Base-by-base conservation (phyloP, 2,888 invertebrate genomes). In the Drosophila putrida region DNA sequence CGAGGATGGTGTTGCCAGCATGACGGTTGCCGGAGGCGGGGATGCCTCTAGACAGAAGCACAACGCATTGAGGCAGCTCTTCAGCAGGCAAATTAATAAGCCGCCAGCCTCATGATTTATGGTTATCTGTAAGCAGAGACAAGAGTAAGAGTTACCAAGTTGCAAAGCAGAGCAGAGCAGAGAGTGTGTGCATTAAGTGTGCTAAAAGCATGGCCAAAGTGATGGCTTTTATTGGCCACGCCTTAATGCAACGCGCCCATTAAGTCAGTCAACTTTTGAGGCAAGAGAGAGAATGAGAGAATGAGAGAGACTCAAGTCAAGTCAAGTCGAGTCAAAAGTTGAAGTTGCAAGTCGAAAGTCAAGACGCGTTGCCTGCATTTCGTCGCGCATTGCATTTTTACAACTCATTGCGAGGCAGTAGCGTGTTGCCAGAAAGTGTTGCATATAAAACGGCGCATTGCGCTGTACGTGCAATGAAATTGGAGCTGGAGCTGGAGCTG, bases 61-160 rank as follows among this genome's bases (percentile, higher is more conserved):
- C 69, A 93, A 71, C 61, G 92, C 88, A 75, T 90, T 89, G 61
- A 93, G 86, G 78, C 91, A 90, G 71, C 90, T 91, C 82, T 90
- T 90, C 62, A 93, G 88, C 66, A 93, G 84, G 55, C 90, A 90
- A 84, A 92, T 91, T 81, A 98, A 96, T 92, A 95, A 95, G 89
- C 96, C 95, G 78, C 96, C 96, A 36, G 95, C 95, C 82, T 95
- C 95, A 36, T 95, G 94, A 83, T 97, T 96, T 80, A 98, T 93
- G 47, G 96, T 96, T 87, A 95, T 95, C 96, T 96, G 93, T 54
- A 93, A 75, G 47, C 20, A 76, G 47, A 53, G 43, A 13, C 47
- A 60, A 59, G 39, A 51, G 60, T 13, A 33, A 53, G 46, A 62
- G 63, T 63, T 67, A 63, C 9, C 57, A 54, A 65, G 51, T 27